phyloP scores from a whole-genome alignment of 2,888 invertebrate genomes.

The Pyrrhia umbra region DNA sequence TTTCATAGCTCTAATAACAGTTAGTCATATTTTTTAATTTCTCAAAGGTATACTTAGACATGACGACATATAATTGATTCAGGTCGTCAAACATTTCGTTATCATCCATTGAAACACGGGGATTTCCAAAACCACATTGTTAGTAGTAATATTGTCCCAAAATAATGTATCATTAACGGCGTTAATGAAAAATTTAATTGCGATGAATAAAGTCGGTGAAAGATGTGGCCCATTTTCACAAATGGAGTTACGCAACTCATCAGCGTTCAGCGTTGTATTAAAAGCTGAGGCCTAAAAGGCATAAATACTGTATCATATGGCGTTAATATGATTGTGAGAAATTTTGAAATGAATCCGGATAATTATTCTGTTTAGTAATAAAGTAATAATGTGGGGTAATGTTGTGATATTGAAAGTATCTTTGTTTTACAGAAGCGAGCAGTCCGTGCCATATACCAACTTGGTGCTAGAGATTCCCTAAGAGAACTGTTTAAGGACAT shows the following conservation, averaged over 20 bases:
- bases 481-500: too few species aligned
- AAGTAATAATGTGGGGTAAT: too few species aligned
- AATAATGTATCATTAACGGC: conserved; percentile 48
- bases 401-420: too few species aligned
- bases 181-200: conserved; percentile 62
- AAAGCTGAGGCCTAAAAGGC: conserved; percentile 48
- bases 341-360: conserved; percentile 33
- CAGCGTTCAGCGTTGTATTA: conserved; percentile 49
- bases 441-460: too few species aligned
- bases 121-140: conserved; percentile 20
- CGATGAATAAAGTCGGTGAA: conserved; percentile 55
- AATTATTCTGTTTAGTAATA: conserved; percentile 31
- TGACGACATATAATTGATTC: not conserved
- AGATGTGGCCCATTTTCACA: conserved; percentile 62
- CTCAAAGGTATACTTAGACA: not conserved
- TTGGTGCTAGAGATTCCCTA: too few species aligned
- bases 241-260: conserved; percentile 61
- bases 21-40: not conserved
- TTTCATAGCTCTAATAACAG: not conserved
- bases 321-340: conserved; percentile 40
- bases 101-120: not conserved
- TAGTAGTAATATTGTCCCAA: conserved; percentile 24
- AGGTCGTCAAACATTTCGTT: not conserved
- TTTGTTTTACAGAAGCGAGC: too few species aligned
- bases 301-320: conserved; percentile 47